Conservation (phyloP, 2,113 vertebrate genomes). For the Laticauda laticaudata region DNA sequence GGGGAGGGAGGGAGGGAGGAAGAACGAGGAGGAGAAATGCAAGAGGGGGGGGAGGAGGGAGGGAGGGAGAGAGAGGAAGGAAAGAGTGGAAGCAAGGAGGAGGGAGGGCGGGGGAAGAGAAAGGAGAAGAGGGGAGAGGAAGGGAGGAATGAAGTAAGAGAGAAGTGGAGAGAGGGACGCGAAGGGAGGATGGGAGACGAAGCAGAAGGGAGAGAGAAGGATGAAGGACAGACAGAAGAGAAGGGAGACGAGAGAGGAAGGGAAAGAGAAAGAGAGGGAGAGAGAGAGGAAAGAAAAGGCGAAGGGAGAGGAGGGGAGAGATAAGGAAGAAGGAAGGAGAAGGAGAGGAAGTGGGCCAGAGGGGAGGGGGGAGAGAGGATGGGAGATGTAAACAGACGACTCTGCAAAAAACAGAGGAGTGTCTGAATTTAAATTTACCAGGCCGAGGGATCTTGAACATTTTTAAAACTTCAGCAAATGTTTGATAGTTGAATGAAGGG, state of each 20-base stretch:
- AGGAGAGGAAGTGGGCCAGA: too few species aligned
- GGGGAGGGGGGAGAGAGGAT: too few species aligned
- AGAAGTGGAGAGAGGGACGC: rapidly evolving
- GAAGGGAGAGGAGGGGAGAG: rapidly evolving
- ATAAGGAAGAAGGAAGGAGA: rapidly evolving
- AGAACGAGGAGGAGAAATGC: too few species aligned
- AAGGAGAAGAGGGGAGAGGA: rapidly evolving
- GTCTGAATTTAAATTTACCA: background rate
- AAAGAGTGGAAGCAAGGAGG: rapidly evolving
- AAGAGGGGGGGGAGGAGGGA: too few species aligned
- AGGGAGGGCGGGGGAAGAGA: rapidly evolving
- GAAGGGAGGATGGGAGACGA: too few species aligned
- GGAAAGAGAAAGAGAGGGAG: too few species aligned
- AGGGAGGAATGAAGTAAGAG: rapidly evolving
- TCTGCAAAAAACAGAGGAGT: background rate
- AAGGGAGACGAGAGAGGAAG: too few species aligned
- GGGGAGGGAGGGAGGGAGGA: too few species aligned
- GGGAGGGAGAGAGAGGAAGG: rapidly evolving
- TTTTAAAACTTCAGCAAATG: background rate
- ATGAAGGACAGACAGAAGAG: too few species aligned
- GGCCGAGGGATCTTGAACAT: background rate
- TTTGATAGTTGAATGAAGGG: background rate
- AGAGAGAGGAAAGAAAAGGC: rapidly evolving
- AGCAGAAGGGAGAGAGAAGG: too few species aligned
- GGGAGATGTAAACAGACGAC: too few species aligned